Evolutionary conservation across 2,797 vertebrate genomes (phyloP).

Genomic region (Mus spretus): DNA sequence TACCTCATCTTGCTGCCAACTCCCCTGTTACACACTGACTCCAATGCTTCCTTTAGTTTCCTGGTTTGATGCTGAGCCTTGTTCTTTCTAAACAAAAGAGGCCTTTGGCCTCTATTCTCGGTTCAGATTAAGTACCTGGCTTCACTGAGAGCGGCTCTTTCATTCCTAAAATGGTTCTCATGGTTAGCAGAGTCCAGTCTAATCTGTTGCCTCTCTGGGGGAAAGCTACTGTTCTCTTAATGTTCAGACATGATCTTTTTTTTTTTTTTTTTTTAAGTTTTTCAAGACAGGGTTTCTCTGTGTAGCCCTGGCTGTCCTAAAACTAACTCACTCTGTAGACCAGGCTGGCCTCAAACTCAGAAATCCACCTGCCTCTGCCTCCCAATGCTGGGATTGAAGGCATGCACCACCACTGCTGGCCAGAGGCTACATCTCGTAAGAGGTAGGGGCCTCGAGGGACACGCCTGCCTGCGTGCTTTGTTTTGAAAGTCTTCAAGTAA

Average conservation of each 20-base stretch:
- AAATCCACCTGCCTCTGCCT: not conserved
- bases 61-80: not conserved
- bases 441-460: too few species aligned
- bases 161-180: not conserved
- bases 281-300: not conserved
- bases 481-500: conserved; percentile 30
- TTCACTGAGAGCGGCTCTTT: not conserved
- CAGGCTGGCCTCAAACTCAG: not conserved
- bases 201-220: not conserved
- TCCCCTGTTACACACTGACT: not conserved
- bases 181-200: not conserved
- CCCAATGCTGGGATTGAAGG: not conserved
- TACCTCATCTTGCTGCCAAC: not conserved
- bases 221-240: not conserved
- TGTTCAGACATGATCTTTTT: not conserved
- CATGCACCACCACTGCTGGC: not conserved
- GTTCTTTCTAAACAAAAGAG: not conserved
- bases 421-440: not conserved
- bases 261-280: not conserved
- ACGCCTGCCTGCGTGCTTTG: not conserved
- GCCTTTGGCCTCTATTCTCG: not conserved
- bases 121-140: not conserved
- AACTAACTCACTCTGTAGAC: not conserved
- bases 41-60: not conserved
- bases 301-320: not conserved